Conservation (phyloP, 2,888 invertebrate genomes). For the Kryphioiulus occultus region DNA sequence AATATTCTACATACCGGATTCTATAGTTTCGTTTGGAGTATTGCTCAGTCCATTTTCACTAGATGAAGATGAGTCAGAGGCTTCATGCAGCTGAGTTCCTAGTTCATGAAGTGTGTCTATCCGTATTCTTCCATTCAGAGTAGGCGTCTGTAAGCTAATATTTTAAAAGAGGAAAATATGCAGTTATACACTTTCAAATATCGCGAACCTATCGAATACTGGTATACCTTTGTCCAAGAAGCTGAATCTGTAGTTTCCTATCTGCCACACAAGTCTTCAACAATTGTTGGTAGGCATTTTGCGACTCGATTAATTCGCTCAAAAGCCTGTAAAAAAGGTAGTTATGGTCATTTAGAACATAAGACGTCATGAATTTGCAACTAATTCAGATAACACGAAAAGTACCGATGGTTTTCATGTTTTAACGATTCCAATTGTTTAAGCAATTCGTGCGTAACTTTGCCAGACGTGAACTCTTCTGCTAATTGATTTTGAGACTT, state of each 20-base stretch:
- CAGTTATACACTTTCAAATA: not conserved
- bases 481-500: conserved; percentile 66
- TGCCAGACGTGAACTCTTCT: conserved; percentile 45
- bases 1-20: not conserved
- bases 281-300: conserved; percentile 75
- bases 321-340: conserved; percentile 67
- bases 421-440: conserved; percentile 49
- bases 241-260: conserved; percentile 71
- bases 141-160: conserved; percentile 1
- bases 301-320: conserved; percentile 78
- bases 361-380: not conserved
- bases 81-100: not conserved
- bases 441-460: conserved; percentile 49
- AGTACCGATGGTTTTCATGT: conserved; percentile 54
- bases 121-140: conserved; percentile 42
- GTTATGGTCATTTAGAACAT: not conserved
- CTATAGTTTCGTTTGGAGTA: not conserved
- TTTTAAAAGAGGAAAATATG: not conserved
- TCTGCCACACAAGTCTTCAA: conserved; percentile 75
- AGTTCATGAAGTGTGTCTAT: conserved; percentile 32
- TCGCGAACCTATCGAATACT: not conserved
- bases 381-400: not conserved
- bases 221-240: conserved; percentile 62
- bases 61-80: not conserved
- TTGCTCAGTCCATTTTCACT: not conserved